Conservation (phyloP, 1,140 invertebrate species). For the Pollicipes pollicipes region DNA sequence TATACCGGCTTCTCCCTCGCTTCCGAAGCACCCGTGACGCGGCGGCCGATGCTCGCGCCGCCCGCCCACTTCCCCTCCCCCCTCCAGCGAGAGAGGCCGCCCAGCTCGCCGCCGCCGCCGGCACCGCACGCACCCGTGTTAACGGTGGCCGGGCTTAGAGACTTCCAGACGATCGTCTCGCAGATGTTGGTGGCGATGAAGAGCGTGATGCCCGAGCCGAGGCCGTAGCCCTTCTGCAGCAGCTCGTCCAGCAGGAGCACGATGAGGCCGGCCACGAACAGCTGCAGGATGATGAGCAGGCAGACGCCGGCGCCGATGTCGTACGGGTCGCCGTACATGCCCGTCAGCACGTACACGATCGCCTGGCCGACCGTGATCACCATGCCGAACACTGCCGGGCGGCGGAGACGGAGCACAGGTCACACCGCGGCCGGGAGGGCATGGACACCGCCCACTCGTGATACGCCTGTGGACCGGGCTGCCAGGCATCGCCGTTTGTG, state of each 20-base stretch:
- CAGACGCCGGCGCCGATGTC: slow-evolving; percentile 98
- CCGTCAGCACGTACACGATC: slow-evolving; percentile 99
- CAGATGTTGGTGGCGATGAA: slow-evolving; percentile 99
- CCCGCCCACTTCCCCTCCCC: too few species aligned
- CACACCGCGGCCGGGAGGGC: too few species aligned
- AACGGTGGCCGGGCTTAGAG: slow-evolving; percentile 96
- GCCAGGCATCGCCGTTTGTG: too few species aligned
- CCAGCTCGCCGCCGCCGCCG: too few species aligned
- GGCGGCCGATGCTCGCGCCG: too few species aligned
- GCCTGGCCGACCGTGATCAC: slow-evolving; percentile 99
- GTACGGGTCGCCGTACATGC: slow-evolving; percentile 97
- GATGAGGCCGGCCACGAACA: slow-evolving; percentile 97
- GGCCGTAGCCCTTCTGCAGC: slow-evolving; percentile 75
- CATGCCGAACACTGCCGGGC: slow-evolving; percentile 73
- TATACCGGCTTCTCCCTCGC: too few species aligned
- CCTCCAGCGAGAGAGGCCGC: too few species aligned
- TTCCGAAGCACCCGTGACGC: too few species aligned
- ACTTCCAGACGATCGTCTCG: slow-evolving; percentile 99
- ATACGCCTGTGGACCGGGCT: too few species aligned
- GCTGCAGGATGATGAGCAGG: slow-evolving; percentile 92
- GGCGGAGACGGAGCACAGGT: too few species aligned
- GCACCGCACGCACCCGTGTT: slow-evolving; percentile 57
- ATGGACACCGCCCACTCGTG: too few species aligned
- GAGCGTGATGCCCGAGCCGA: slow-evolving; percentile 97
- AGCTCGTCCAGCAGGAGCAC: slow-evolving; percentile 94